phyloP scores from a whole-genome alignment of 2,113 vertebrate species.

The Panthera tigris region DNA sequence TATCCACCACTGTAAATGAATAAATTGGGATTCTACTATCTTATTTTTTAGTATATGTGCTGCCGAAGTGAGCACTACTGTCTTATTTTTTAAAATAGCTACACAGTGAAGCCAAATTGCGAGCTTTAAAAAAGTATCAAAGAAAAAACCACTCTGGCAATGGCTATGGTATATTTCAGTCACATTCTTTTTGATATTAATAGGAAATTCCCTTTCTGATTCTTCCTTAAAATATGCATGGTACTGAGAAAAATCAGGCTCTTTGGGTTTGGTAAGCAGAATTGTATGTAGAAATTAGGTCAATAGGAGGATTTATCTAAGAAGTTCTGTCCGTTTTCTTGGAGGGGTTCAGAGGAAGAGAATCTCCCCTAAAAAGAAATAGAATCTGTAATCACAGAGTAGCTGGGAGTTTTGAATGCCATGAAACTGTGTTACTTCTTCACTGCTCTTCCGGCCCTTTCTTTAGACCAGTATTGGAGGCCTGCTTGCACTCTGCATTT shows the following conservation, averaged over 20 bases:
- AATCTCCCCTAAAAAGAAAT: background rate
- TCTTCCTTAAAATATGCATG: conserved; percentile 22
- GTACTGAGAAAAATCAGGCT: conserved; percentile 13
- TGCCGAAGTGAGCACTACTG: background rate
- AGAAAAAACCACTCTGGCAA: background rate
- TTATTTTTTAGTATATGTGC: background rate
- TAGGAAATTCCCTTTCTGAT: conserved; percentile 1
- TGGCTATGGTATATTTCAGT: background rate
- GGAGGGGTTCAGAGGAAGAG: background rate
- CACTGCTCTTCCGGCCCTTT: background rate
- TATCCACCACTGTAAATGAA: background rate
- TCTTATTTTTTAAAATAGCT: background rate
- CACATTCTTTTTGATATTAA: conserved; percentile 24
- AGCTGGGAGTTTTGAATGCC: background rate
- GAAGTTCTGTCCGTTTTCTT: background rate
- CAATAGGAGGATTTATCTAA: background rate
- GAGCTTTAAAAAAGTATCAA: conserved; percentile 23
- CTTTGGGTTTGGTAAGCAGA: conserved; percentile 17
- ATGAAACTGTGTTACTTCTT: background rate
- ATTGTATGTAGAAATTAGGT: background rate
- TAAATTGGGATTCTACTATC: background rate
- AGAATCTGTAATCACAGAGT: background rate
- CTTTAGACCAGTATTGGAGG: background rate
- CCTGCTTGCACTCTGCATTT: background rate
- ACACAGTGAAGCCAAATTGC: background rate